phyloP scores from a whole-genome alignment of 2,797 vertebrate genomes.

The Onychomys leucogaster region DNA sequence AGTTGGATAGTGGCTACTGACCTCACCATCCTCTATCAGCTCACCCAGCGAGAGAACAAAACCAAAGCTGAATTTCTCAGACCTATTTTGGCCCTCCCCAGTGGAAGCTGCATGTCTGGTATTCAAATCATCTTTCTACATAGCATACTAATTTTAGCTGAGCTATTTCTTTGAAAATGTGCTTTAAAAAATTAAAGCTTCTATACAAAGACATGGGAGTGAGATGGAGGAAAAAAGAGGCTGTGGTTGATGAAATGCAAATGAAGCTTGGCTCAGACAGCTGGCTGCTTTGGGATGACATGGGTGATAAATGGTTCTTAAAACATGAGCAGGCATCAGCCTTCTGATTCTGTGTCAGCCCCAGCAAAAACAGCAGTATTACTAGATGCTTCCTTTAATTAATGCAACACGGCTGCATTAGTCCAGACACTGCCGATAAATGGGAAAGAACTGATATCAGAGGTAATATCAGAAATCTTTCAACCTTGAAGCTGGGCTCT shows the following conservation, averaged over 20 bases:
- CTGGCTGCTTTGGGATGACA: constrained; percentile 95
- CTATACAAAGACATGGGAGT: constrained; percentile 76
- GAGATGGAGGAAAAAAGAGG: constrained; percentile 73
- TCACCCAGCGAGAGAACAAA: neutral
- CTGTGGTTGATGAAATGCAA: constrained; percentile 93
- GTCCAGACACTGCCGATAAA: constrained; percentile 90
- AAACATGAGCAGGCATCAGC: constrained; percentile 94
- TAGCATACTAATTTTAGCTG: constrained; percentile 89
- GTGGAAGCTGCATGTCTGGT: constrained; percentile 79
- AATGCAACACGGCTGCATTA: constrained; percentile 90
- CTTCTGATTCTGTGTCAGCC: constrained; percentile 94
- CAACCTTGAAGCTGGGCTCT: constrained; percentile 90
- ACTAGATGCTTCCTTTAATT: constrained; percentile 96
- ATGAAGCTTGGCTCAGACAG: constrained; percentile 94
- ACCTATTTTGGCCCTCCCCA: constrained; percentile 74
- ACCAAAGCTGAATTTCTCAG: neutral
- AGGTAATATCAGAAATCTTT: constrained; percentile 92
- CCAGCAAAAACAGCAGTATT: constrained; percentile 90
- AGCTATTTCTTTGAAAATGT: constrained; percentile 87
- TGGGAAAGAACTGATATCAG: constrained; percentile 89
- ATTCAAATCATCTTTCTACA: constrained; percentile 86
- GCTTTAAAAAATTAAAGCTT: constrained; percentile 82
- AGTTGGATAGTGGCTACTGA: neutral
- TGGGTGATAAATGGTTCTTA: constrained; percentile 97
- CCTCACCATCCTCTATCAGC: neutral